Conservation (phyloP, 2,113 vertebrate genomes). For the Scalopus aquaticus region DNA sequence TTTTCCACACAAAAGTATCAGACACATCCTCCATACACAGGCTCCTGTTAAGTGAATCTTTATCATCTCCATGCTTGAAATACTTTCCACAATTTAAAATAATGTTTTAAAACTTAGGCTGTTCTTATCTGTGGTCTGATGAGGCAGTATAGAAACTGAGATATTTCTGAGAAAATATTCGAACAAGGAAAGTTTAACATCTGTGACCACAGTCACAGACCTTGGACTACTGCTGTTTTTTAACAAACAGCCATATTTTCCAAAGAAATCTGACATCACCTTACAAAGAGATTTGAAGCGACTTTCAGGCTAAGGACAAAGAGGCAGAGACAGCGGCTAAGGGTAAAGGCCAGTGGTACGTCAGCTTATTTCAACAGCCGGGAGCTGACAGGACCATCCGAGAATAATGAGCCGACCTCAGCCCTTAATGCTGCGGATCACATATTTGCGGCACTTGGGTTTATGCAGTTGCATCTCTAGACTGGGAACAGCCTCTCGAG, state of each 20-base stretch:
- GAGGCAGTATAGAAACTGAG: neutral
- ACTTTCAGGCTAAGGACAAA: neutral
- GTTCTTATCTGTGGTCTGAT: neutral
- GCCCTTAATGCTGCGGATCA: neutral
- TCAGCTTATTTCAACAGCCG: neutral
- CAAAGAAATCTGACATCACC: neutral
- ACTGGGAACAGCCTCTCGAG: neutral
- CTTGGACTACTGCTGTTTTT: neutral
- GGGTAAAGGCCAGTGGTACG: neutral
- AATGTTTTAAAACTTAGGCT: neutral
- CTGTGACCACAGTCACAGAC: neutral
- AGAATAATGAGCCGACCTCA: neutral
- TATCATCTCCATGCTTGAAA: neutral
- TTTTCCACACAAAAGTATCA: slow-evolving; percentile 48
- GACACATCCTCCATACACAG: neutral
- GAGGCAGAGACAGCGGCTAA: neutral
- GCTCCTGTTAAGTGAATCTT: neutral
- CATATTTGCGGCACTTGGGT: neutral
- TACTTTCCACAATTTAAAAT: neutral
- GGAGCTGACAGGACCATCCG: neutral
- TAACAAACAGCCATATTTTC: slow-evolving; percentile 23
- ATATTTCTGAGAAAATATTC: neutral
- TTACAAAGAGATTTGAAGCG: neutral
- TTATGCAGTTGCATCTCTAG: neutral
- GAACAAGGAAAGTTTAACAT: neutral